Evolutionary conservation across 2,113 vertebrate genomes (phyloP).

Genomic region (Dissostichus mawsoni): DNA sequence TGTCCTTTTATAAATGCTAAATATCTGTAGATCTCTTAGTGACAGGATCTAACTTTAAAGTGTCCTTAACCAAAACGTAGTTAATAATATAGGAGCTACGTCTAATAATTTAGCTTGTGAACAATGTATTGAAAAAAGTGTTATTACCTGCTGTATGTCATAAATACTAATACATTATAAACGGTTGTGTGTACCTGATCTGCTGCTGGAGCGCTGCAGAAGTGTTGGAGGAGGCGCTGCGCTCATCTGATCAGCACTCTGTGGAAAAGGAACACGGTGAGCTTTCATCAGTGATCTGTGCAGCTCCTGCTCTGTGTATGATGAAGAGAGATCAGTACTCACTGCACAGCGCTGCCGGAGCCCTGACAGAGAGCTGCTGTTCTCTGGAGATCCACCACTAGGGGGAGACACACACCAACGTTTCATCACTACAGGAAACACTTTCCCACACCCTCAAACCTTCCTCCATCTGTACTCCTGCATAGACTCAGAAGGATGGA

Average conservation of each 20-base stretch:
- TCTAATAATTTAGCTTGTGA: neutral
- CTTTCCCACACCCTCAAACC: neutral
- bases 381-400: conserved; percentile 81
- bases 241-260: conserved; percentile 82
- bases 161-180: neutral
- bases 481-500: no score
- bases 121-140: neutral
- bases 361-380: conserved; percentile 49
- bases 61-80: neutral
- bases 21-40: neutral
- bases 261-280: neutral
- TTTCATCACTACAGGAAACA: neutral
- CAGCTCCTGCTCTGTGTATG: neutral
- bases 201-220: conserved; percentile 75
- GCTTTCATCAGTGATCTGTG: neutral
- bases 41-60: neutral
- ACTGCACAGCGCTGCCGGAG: conserved; percentile 79
- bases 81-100: neutral
- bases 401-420: conserved; percentile 68
- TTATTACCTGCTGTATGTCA: neutral
- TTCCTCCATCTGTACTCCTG: neutral
- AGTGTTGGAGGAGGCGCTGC: neutral
- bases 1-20: neutral
- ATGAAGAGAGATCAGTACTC: conserved; percentile 24
- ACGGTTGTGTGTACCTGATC: conserved; percentile 63